These are phyloP conservation scores for Aphodius granarius DNA, from an alignment of 2,888 invertebrate genomes.

Conservation along the genomic window DNA sequence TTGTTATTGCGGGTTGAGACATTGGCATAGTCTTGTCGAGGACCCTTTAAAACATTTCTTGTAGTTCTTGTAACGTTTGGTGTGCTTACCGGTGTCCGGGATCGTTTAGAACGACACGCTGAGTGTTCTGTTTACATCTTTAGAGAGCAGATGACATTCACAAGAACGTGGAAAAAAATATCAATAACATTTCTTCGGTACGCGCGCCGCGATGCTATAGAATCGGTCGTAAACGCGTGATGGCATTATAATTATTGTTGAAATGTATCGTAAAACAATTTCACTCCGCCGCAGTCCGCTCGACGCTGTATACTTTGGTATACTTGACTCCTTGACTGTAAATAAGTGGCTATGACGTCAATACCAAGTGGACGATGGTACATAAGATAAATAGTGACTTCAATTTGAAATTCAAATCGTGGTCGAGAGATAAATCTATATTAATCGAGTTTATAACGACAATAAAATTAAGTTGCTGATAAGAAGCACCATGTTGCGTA, in stretches of 20 bases:
- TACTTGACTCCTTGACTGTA: no score
- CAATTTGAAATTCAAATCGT: background rate
- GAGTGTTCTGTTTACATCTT: background rate
- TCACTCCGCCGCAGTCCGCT: background rate
- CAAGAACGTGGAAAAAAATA: background rate
- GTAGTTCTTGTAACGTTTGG: background rate
- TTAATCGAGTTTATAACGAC: background rate
- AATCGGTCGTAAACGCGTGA: background rate
- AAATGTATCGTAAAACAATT: background rate
- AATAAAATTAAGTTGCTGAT: background rate
- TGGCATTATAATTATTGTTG: background rate
- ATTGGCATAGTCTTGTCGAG: slow-evolving; percentile 9
- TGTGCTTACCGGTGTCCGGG: background rate
- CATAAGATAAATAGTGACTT: background rate
- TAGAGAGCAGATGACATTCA: background rate
- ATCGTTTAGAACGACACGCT: background rate
- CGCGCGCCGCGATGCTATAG: background rate
- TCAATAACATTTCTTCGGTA: background rate
- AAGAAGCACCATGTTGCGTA: background rate
- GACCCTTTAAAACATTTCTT: background rate
- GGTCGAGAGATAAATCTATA: background rate
- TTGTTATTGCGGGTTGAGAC: slow-evolving; percentile 21
- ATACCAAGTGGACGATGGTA: background rate
- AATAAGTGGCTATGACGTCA: background rate
- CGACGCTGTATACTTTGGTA: no score